phyloP scores from a whole-genome alignment of 2,797 vertebrate species.

The Eleutherodactylus coqui region DNA sequence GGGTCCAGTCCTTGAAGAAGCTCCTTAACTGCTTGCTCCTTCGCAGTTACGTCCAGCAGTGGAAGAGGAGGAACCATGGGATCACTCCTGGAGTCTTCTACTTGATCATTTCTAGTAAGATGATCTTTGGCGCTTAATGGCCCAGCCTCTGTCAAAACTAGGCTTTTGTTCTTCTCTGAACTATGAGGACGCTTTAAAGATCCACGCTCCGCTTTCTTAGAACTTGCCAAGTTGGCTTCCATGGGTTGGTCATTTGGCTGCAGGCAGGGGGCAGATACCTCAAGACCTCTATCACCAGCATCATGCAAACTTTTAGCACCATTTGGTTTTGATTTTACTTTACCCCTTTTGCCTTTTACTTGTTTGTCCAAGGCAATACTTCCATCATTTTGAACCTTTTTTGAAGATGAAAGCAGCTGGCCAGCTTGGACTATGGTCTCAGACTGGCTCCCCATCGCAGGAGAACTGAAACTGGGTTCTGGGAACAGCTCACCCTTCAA shows the following conservation, averaged over 20 bases:
- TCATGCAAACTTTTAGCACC: neutral
- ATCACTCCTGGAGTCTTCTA: neutral
- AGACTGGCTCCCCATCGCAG: too few species aligned
- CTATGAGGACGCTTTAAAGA: neutral
- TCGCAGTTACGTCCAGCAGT: neutral
- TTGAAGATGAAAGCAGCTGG: neutral
- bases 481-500: neutral
- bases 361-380: neutral
- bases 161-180: constrained; percentile 38
- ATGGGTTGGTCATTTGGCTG: neutral
- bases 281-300: constrained; percentile 69
- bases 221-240: neutral
- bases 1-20: neutral
- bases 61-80: neutral
- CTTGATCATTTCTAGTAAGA: neutral
- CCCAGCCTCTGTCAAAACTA: neutral
- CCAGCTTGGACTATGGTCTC: neutral
- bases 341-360: constrained; percentile 35
- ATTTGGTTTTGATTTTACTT: constrained; percentile 15
- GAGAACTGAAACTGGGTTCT: neutral
- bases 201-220: neutral
- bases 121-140: neutral
- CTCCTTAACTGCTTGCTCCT: neutral
- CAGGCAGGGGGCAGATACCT: neutral
- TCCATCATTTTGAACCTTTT: neutral